Conservation (phyloP, 1,140 invertebrate genomes). For the Halesus radiatus region DNA sequence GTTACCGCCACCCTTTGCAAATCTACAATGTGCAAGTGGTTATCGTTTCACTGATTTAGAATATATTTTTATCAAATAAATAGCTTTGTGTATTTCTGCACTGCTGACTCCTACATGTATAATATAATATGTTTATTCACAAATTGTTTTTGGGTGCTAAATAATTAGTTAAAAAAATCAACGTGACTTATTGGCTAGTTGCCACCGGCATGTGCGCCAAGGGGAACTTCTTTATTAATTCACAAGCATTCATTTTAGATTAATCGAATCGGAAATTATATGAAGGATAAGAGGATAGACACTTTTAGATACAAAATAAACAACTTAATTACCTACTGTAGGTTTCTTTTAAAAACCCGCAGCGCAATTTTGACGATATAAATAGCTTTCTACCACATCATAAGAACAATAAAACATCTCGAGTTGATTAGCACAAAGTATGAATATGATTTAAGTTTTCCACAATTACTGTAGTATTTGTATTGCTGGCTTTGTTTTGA, state of each 20-base stretch:
- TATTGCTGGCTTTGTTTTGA: too few relatives aligned
- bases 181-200: background rate
- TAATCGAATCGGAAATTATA: background rate
- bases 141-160: constrained; percentile 10
- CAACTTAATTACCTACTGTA: too few relatives aligned
- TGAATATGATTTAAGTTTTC: too few relatives aligned
- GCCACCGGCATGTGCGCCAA: background rate
- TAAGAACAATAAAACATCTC: too few relatives aligned
- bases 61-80: constrained; percentile 41
- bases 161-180: background rate
- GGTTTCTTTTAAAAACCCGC: too few relatives aligned
- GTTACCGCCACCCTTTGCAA: constrained; percentile 21
- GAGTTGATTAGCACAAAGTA: too few relatives aligned
- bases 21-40: background rate
- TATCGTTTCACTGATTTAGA: constrained; percentile 40
- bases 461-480: too few relatives aligned
- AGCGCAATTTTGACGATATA: too few relatives aligned
- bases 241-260: constrained; percentile 8
- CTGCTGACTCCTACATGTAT: background rate
- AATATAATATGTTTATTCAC: background rate
- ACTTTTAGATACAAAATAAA: too few relatives aligned
- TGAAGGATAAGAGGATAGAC: too few relatives aligned
- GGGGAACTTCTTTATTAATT: background rate
- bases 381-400: too few relatives aligned
- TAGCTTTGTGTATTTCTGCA: constrained; percentile 29